These are phyloP conservation scores for Herminia tarsipennalis DNA, from an alignment of 2,888 invertebrate genomes.

Conservation along the genomic window DNA sequence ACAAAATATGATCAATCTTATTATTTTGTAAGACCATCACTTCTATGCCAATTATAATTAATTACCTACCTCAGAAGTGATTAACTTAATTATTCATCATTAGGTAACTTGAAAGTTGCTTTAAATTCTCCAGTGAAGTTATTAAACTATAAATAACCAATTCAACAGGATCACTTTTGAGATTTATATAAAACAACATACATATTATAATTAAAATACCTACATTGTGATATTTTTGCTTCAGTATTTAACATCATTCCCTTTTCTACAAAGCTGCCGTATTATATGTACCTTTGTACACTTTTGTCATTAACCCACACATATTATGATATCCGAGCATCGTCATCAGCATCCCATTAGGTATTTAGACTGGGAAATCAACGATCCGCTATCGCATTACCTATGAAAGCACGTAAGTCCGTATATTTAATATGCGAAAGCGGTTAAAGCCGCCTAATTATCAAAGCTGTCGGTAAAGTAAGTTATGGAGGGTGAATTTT, in stretches of 20 bases:
- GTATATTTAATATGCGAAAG: conserved; percentile 43
- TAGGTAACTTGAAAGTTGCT: no score
- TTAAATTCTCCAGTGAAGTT: no score
- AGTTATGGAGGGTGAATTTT: conserved; percentile 60
- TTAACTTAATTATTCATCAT: no score
- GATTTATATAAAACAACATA: no score
- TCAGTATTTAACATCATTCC: neutral
- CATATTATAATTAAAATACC: no score
- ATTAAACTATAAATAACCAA: no score
- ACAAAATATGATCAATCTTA: no score
- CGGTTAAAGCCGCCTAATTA: conserved; percentile 55
- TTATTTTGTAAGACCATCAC: no score
- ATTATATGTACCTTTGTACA: neutral
- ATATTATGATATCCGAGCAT: conserved; percentile 3
- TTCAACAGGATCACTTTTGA: no score
- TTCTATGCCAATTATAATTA: no score
- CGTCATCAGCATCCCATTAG: conserved; percentile 19
- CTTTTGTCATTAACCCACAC: conserved; percentile 2
- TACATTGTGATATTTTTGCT: neutral
- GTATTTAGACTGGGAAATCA: conserved; percentile 20
- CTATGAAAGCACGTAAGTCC: conserved; percentile 15
- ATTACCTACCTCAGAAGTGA: no score
- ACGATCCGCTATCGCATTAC: conserved; percentile 18
- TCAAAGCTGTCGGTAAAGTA: conserved; percentile 56
- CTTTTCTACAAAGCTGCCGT: neutral